A percentile compares a stretch with the other conserved stretches of the same genome.
phyloP scores from a whole-genome alignment of 2,113 vertebrate genomes.

The Zonotrichia leucophrys region DNA sequence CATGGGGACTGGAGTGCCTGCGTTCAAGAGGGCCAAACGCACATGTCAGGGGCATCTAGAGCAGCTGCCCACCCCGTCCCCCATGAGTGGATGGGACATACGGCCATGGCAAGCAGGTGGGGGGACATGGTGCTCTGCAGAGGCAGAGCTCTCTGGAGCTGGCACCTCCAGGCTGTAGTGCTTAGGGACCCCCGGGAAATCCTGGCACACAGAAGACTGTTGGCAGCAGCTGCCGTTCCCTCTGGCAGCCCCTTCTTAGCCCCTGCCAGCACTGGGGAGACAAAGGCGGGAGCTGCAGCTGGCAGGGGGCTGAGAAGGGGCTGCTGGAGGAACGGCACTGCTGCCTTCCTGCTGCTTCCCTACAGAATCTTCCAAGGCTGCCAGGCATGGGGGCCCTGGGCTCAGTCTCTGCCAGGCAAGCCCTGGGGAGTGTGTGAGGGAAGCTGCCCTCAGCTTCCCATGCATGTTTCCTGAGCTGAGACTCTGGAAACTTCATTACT shows the following conservation, averaged over 20 bases:
- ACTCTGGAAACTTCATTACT: not conserved
- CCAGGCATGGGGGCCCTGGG: not conserved
- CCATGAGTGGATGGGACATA: rapidly evolving
- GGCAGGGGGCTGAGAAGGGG: slow-evolving; percentile 14
- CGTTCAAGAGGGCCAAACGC: rapidly evolving
- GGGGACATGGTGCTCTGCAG: rapidly evolving
- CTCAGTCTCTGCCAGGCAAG: not conserved
- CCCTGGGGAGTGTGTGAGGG: not conserved
- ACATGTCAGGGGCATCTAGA: rapidly evolving
- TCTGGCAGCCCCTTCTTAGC: slow-evolving; percentile 33
- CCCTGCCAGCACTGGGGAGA: not conserved
- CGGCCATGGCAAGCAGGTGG: not conserved
- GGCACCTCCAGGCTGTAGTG: not conserved
- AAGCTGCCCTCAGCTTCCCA: not conserved
- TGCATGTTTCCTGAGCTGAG: not conserved
- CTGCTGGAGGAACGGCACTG: not conserved
- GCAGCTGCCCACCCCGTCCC: rapidly evolving
- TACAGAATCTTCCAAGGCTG: rapidly evolving
- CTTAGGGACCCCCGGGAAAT: not conserved
- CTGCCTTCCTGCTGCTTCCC: not conserved
- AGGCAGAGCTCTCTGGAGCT: not conserved
- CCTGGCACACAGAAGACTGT: slow-evolving; percentile 13
- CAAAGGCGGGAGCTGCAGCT: slow-evolving; percentile 38
- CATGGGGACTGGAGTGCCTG: rapidly evolving
- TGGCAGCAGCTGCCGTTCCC: not conserved